Evolutionary conservation across 2,113 vertebrate genomes (phyloP).

Genomic region (Ptilonorhynchus violaceus): DNA sequence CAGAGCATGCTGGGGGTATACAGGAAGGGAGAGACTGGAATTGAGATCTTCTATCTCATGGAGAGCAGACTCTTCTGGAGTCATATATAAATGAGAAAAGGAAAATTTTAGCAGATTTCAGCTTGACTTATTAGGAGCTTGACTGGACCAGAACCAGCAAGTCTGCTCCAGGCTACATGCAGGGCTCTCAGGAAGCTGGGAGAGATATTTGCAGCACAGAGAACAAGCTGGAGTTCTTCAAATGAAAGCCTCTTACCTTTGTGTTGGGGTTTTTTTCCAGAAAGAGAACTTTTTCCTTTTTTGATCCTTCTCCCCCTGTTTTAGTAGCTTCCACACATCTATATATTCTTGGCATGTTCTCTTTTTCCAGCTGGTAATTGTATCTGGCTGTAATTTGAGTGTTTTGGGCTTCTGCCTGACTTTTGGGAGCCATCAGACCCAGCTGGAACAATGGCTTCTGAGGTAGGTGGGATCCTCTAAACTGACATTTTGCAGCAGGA

Average conservation of each 20-base stretch:
- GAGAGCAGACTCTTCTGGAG: background rate
- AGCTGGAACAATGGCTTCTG: background rate
- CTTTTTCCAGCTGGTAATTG: background rate
- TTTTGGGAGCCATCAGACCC: background rate
- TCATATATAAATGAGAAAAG: background rate
- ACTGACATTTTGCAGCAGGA: background rate
- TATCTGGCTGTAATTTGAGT: background rate
- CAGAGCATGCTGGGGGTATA: background rate
- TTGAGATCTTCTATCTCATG: background rate
- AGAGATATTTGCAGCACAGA: background rate
- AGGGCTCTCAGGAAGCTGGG: background rate
- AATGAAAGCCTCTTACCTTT: background rate
- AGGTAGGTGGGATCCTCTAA: background rate
- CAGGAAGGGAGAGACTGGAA: background rate
- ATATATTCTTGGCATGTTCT: background rate
- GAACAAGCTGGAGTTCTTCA: background rate
- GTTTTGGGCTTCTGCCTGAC: background rate
- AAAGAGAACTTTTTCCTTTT: background rate
- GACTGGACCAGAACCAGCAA: background rate
- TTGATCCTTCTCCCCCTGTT: background rate
- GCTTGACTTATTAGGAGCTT: background rate
- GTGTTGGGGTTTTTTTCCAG: background rate
- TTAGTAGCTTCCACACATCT: background rate
- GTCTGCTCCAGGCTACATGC: background rate
- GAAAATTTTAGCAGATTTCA: constrained; percentile 6